Evolutionary conservation across 2,797 vertebrate species (phyloP), one percentile per base, ranked within the genome.

Genomic region (Eospalax fontanierii): DNA sequence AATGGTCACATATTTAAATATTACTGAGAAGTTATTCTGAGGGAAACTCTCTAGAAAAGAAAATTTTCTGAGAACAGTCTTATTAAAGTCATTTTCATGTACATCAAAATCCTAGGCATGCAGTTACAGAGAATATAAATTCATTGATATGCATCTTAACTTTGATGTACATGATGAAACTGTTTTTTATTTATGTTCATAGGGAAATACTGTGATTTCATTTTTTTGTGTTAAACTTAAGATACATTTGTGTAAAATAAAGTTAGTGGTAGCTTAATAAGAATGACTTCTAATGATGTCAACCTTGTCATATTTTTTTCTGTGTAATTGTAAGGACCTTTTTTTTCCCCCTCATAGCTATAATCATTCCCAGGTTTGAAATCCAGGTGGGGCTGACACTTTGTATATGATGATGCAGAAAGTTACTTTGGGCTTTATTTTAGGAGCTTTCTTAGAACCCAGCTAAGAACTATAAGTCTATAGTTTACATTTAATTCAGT

Each of bases 151-250:
- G 73, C 19, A 76, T 71, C n/a, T 91, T 83, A 18, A 22, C 1
- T 90, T 71, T 87, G 66, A 76, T 46, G n/a, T 54, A 7, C 38
- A 70, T 33, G 30, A 10, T 14, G 61, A 18, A 11, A 61, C 59
- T 70, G 10, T 28, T 71, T 50, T 86, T 14, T 94, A 6, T 61
- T 81, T 88, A 85, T 21, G 70, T 50, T 83, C 40, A 66, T 4
- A 66, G 16, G 83, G 40, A 92, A 61, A 80, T 50, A 43, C 9
- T 18, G 0, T 71, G 59, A 86, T 22, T 33, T 91, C 21, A 71
- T 50, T 78, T 50, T 78, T 76, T 86, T 61, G 7, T 87, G n/a
- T 92, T 89, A 91, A 85, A 88, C 35, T 93, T 30, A 87, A 78
- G 88, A 71, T 54, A n/a, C 3, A 81, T 78, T 94, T 93, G 46